Evolutionary conservation across 2,113 vertebrate species (phyloP).

Genomic region (Papio anubis): DNA sequence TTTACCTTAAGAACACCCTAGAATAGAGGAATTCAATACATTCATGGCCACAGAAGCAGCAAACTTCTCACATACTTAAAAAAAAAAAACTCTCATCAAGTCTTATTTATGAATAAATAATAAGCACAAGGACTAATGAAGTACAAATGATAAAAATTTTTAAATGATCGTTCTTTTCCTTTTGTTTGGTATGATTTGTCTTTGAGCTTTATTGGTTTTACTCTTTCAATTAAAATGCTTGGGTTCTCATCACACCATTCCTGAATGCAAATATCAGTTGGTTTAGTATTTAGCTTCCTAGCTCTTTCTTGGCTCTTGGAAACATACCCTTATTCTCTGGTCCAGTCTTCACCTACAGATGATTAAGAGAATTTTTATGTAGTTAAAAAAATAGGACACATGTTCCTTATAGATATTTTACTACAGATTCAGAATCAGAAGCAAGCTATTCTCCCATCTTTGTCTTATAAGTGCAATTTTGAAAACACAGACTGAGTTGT

Average conservation of each 20-base stretch:
- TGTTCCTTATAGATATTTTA: not conserved
- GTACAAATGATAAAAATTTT: not conserved
- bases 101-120: conserved; percentile 1
- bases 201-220: not conserved
- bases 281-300: not conserved
- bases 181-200: not conserved
- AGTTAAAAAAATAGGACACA: not conserved
- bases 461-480: not conserved
- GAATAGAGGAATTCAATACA: not conserved
- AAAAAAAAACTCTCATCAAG: not conserved
- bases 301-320: not conserved
- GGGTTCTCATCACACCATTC: not conserved
- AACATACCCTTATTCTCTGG: not conserved
- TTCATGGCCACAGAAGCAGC: not conserved
- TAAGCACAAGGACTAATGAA: not conserved
- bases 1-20: not conserved
- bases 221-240: not conserved
- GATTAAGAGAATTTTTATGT: not conserved
- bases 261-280: not conserved
- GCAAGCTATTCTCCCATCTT: not conserved
- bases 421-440: not conserved
- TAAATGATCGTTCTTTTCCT: not conserved
- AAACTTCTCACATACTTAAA: not conserved
- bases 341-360: not conserved
- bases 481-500: not conserved